Evolutionary conservation across 2,888 invertebrate species (phyloP), one percentile per base, ranked within the genome.

Genomic region (Drosophila eohydei): DNA sequence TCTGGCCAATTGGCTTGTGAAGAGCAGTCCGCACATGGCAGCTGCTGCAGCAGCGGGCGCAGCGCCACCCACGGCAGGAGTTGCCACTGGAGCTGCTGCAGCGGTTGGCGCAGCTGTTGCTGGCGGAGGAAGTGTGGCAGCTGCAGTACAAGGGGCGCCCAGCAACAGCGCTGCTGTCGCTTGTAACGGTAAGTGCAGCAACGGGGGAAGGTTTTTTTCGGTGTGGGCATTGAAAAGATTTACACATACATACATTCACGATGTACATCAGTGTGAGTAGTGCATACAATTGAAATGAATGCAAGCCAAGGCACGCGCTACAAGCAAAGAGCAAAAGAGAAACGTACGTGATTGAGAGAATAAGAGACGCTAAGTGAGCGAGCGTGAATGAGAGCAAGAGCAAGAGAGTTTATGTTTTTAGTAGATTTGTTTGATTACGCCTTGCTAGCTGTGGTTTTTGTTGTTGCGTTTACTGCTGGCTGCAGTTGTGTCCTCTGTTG

Each of bases 1-100:
- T 90, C 86, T 93, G 87, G 92, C 93, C 78, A 93, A 93, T 91
- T 93, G 93, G 93, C 91, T 93, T 74, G 92, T 93, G 66, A 93
- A 93, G 81, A 93, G 92, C 79, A 92, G 93, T 81, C 92, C 92
- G 66, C 93, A 93, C 81, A 93, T 93, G 93, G 92, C 92, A 73
- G 91, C 91, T 62, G 91, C 92, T 60, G 76, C 85, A 63, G 79
- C 85, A 65, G 76, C 90, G 56, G 76, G 82, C 68, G 63, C 78
- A 59, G 65, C 78, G 58, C 66, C 80, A 71, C 71, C 77, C 66
- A 77, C 78, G 78, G 44, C 71, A 62, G 73, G 73, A 64, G 56
- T 73, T 62, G 69, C 66, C 57, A 50, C 57, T 67, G 58, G 26
- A 70, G 62, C 68, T 54, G 63, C 64, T 50, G 66, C 62, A 57